Conservation (phyloP, 2,797 vertebrate species). For the Adelosebastes latens region DNA sequence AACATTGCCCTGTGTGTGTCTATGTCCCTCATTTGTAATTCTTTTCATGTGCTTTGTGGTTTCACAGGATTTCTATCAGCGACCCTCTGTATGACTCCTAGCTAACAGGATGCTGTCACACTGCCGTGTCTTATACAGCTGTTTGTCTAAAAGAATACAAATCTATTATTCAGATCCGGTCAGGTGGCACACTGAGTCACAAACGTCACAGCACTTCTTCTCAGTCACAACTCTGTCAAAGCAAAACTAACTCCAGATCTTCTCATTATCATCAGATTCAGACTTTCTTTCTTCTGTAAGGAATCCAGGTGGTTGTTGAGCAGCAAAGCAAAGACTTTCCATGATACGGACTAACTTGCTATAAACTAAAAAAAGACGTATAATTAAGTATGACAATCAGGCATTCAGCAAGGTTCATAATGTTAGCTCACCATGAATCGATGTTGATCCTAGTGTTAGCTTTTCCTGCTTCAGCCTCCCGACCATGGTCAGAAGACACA, state of each 20-base stretch:
- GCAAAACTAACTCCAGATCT: background rate
- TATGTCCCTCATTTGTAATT: slow-evolving; percentile 43
- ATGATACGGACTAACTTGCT: background rate
- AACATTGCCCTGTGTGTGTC: slow-evolving; percentile 9
- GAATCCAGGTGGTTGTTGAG: background rate
- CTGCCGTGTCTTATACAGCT: background rate
- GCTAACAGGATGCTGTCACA: background rate
- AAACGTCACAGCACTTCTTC: background rate
- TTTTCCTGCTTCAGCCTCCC: no score
- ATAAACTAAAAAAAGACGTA: no score
- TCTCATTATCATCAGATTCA: background rate
- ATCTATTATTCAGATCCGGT: background rate
- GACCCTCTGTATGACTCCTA: slow-evolving; percentile 9
- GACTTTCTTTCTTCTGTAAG: no score
- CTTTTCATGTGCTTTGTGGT: slow-evolving; percentile 48
- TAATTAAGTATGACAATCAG: no score
- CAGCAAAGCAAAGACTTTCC: background rate
- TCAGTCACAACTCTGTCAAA: background rate
- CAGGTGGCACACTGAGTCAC: background rate
- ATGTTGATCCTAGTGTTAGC: no score
- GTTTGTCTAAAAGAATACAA: background rate
- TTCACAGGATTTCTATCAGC: slow-evolving; percentile 17
- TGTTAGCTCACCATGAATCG: no score
- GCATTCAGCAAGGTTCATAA: no score
- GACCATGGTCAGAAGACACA: no score